These are phyloP conservation scores for Teleogryllus oceanicus DNA, from an alignment of 2,888 invertebrate species.

Conservation along the genomic window DNA sequence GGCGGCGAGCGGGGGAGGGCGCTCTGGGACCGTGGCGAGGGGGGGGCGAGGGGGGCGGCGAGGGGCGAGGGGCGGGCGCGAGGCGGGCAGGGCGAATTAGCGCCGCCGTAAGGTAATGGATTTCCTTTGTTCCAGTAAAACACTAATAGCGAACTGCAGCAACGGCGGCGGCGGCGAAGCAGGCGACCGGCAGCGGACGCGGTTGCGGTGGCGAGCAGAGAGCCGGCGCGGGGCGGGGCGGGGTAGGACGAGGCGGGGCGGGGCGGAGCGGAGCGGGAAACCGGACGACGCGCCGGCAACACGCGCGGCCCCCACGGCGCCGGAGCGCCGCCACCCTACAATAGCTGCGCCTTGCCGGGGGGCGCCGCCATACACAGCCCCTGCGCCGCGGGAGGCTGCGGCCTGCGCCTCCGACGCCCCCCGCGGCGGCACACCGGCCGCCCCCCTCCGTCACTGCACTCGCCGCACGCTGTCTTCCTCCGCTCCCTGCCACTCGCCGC, in stretches of 20 bases:
- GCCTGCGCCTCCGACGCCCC: background rate
- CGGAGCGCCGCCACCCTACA: background rate
- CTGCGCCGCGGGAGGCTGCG: background rate
- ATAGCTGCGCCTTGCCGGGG: background rate
- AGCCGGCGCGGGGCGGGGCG: background rate
- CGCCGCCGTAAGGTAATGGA: slow-evolving; percentile 6
- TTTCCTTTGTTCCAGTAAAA: slow-evolving; percentile 7
- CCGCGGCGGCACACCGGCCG: background rate
- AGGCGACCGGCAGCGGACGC: slow-evolving; percentile 6
- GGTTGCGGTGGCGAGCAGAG: background rate
- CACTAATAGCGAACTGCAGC: slow-evolving; percentile 18
- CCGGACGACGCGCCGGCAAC: background rate
- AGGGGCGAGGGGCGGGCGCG: background rate
- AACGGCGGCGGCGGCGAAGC: background rate
- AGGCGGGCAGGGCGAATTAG: background rate
- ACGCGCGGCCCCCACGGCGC: background rate
- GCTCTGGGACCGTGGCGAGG: background rate
- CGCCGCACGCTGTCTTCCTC: background rate
- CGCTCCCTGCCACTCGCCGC: too few relatives aligned
- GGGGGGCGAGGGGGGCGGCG: background rate
- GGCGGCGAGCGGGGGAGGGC: background rate
- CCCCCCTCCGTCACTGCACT: background rate
- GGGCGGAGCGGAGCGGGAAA: background rate
- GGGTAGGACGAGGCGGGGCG: background rate
- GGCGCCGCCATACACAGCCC: background rate